Percentiles rank a stretch among this genome's conserved stretches.
phyloP scores from a whole-genome alignment of 2,113 vertebrate species.

The Mesitornis unicolor region DNA sequence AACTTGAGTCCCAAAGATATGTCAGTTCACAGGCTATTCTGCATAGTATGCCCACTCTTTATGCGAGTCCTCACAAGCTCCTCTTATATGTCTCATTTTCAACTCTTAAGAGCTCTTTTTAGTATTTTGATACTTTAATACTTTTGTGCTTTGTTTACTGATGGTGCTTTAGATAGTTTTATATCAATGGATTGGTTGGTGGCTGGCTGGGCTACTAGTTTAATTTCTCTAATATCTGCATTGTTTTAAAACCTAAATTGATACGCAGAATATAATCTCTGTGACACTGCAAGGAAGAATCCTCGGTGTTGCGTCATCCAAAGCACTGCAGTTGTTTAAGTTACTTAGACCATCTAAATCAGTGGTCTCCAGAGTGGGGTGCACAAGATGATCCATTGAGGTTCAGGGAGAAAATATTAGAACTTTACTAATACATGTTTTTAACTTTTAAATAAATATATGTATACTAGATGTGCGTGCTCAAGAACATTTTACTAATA shows the following conservation, averaged over 20 bases:
- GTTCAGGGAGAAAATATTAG: not conserved
- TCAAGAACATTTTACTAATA: not conserved
- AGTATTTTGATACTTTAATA: not conserved
- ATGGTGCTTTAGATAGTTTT: not conserved
- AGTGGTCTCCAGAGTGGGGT: not conserved
- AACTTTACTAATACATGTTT: not conserved
- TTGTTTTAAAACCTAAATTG: not conserved
- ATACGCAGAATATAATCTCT: not conserved
- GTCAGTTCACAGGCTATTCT: not conserved
- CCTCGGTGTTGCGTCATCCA: not conserved
- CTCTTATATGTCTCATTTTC: not conserved
- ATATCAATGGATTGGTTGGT: not conserved
- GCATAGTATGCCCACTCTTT: not conserved
- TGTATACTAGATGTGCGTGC: accelerated
- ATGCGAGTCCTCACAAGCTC: not conserved
- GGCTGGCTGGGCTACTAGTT: not conserved
- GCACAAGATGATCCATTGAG: not conserved
- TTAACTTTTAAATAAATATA: not conserved
- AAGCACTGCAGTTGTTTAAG: not conserved
- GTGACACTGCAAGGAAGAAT: not conserved
- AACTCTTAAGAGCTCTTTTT: not conserved
- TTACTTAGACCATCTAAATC: not conserved
- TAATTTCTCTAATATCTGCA: not conserved
- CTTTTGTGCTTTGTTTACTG: not conserved
- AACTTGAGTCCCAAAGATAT: not conserved